Evolutionary conservation across 1,140 invertebrate species (phyloP), one percentile per base, ranked within the genome.

Genomic region (Harlomillsia oculata): DNA sequence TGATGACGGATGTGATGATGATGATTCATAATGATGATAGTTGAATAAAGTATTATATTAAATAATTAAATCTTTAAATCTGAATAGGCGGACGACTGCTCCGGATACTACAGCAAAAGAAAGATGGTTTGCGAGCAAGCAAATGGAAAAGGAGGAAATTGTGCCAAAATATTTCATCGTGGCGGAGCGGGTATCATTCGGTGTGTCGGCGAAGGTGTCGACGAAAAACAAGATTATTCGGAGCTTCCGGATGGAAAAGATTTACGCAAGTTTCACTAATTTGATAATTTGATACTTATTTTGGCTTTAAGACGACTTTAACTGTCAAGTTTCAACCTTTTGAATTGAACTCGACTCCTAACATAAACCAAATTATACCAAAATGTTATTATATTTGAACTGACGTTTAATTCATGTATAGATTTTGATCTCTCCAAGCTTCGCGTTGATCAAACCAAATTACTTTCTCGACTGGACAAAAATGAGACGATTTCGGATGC

Each of bases 141-240:
- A 34, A 48, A 48, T 20, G 23, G 56, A 13, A 29, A 53, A 11
- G 48, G 44, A 6, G 34, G n/a, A 8, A 36, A 50, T 18, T 61
- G 59, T 40, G 18, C 45, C 13, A 55, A 53, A 29, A 56, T 61
- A 1, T 44, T 29, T 11, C 40, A 56, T 49, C 39, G 54, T 28
- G 29, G 49, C 14, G 59, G 48, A 13, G 32, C 40, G 11, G 59
- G 59, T 21, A 37, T 56, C 3, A 53, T 61, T 18, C 37, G 53
- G 6, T 61, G 59, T 14, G 26, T 53, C 26, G 59, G 53, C 0
- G 59, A 61, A 18, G 59, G 59, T 8, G 48, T 61, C 3, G 53
- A 61, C 41, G 49, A 61, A 53, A 8, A 29, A 13, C 18, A 25
- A 28, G 37, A 30, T n/a, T 53, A 13, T 14, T 29, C 51, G 6